Base-by-base conservation (phyloP, 2,888 invertebrate genomes). In the Pristionchus maxplancki region DNA sequence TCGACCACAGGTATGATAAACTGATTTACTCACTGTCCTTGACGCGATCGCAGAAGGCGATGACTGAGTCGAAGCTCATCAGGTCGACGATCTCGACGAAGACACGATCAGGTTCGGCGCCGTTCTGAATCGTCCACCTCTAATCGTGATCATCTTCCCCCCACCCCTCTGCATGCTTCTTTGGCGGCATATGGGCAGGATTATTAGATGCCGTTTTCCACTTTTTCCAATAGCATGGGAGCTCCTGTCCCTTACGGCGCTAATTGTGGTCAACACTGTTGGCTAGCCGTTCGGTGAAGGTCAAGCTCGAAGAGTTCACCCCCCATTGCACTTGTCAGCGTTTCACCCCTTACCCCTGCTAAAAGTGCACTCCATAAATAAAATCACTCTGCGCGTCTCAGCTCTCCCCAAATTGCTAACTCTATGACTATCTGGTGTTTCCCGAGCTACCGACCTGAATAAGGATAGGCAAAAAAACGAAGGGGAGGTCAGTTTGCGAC, bases 71-170 rank as follows among this genome's bases (percentile, higher is more conserved):
- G 50, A 87, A 87, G 44, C 31, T 28, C 86, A 67, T 71, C 11
- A 87, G 44, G 40, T 85, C 85, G 40, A 85, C 50, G 6, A 64
- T n/a, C 13, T 85, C 85, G 40, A 85, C 64, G 64, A 28, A 85
- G 37, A 85, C 34, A 15, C 85, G 24, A 11, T 62, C 15, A 0
- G 37, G 40, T 3, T 85, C 85, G 28, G 40, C 44, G 0, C 85
- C 64, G 17, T 2, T 44, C 85, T 85, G 40, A 20, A 58, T 20
- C 17, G 20, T 20, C 1, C 3, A 20, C 17, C 5, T 4, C 17
- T 50, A 11, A 50, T 50, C 11, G 15, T 15, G 11, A 15, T 50
- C 13, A 2, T 2, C 11, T 50, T 50, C 50, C 50, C 11, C 13
- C 50, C 2, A 48, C 13, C 44, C 50, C 17, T 50, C 15, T 2